These are phyloP conservation scores for Pangasius larnaudii DNA, from an alignment of 2,797 vertebrate species.

Conservation along the genomic window DNA sequence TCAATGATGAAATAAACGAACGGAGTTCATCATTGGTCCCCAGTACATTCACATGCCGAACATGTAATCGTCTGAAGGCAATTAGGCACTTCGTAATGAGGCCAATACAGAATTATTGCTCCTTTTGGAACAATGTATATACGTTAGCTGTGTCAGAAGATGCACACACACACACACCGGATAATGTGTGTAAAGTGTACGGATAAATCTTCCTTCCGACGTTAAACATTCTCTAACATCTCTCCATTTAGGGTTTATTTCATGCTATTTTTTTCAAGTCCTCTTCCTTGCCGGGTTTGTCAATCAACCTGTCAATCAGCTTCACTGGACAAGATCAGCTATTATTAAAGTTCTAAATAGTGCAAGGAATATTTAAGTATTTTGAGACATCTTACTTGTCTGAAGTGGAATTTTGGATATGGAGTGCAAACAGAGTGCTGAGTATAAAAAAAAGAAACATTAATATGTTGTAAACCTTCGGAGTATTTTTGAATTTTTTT, in stretches of 20 bases:
- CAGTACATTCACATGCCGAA: constrained; percentile 72
- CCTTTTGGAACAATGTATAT: constrained; percentile 63
- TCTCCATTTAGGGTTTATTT: not conserved
- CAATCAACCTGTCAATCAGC: constrained; percentile 1
- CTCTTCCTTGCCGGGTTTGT: too few relatives aligned
- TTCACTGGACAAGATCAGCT: not conserved
- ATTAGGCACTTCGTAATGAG: constrained; percentile 55
- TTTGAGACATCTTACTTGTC: not conserved
- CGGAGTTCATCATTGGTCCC: constrained; percentile 73
- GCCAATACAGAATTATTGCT: constrained; percentile 57
- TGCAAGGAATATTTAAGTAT: not conserved
- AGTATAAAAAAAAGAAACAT: not conserved
- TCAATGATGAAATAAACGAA: constrained; percentile 66
- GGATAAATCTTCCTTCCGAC: not conserved
- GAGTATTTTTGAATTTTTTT: not conserved
- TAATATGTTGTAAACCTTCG: not conserved
- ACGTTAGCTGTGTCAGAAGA: constrained; percentile 26
- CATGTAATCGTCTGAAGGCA: constrained; percentile 72
- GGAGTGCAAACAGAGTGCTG: too few relatives aligned
- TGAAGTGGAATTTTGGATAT: not conserved
- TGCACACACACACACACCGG: constrained; percentile 3
- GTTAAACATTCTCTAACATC: not conserved
- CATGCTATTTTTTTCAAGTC: not conserved
- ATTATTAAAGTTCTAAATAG: not conserved
- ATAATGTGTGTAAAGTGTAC: constrained; percentile 7